These are phyloP conservation scores for Meganola albula DNA, from an alignment of 2,888 invertebrate species.

Conservation along the genomic window DNA sequence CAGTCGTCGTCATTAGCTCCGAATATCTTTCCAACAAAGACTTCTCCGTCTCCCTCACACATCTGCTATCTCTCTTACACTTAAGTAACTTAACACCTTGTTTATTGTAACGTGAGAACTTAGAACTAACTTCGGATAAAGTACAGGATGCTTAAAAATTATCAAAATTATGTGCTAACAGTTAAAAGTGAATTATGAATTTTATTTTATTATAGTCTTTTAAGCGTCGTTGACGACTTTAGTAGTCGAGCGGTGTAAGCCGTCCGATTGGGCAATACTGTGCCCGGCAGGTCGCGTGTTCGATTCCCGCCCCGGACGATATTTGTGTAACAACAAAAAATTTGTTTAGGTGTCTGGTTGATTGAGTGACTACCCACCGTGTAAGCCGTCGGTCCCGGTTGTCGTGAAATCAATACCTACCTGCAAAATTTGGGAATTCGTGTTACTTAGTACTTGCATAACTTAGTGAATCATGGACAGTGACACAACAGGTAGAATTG, in stretches of 20 bases:
- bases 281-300: too few species aligned
- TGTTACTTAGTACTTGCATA: too few species aligned
- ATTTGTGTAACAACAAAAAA: too few species aligned
- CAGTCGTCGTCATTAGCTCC: conserved; percentile 51
- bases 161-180: background rate
- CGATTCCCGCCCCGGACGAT: too few species aligned
- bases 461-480: too few species aligned
- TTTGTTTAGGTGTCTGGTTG: too few species aligned
- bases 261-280: too few species aligned
- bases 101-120: conserved; percentile 47
- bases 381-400: too few species aligned
- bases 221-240: background rate
- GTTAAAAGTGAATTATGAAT: background rate
- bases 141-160: conserved; percentile 24
- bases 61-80: conserved; percentile 21
- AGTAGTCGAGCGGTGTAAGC: background rate
- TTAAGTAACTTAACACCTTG: conserved; percentile 17
- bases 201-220: background rate
- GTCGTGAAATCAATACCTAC: too few species aligned
- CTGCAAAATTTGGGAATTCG: too few species aligned
- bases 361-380: too few species aligned
- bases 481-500: too few species aligned
- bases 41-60: conserved; percentile 25
- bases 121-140: conserved; percentile 20
- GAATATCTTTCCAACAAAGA: conserved; percentile 34